A percentile compares a stretch with the other conserved stretches of the same genome.
Conservation (phyloP, 2,113 vertebrate genomes). For the Polypterus senegalus region DNA sequence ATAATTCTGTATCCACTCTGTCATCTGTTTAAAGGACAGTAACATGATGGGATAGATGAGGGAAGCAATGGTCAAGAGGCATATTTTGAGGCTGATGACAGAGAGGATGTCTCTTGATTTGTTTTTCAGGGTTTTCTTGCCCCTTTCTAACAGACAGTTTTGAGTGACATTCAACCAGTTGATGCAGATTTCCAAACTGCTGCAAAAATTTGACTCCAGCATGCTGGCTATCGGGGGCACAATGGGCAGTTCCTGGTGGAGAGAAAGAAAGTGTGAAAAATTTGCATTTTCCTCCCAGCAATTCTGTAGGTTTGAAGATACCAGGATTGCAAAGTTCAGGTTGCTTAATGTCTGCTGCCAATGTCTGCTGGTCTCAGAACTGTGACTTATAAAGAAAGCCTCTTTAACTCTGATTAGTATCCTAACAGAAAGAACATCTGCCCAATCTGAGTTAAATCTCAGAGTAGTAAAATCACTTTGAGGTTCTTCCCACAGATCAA, state of each 20-base stretch:
- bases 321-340: conserved; percentile 41
- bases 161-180: conserved; percentile 16
- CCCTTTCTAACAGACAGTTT: conserved; percentile 43
- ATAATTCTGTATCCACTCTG: conserved; percentile 66
- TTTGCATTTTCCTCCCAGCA: conserved; percentile 55
- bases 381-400: conserved; percentile 31
- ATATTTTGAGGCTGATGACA: conserved; percentile 50
- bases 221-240: background rate
- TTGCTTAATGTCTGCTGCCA: conserved; percentile 26
- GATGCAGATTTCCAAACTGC: conserved; percentile 10
- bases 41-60: conserved; percentile 69
- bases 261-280: conserved; percentile 19
- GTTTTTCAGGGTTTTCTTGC: conserved; percentile 33
- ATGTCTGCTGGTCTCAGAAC: conserved; percentile 25
- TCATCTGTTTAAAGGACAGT: conserved; percentile 73
- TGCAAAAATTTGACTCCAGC: conserved; percentile 16
- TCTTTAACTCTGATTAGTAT: conserved; percentile 46
- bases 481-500: conserved; percentile 34
- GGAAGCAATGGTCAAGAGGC: conserved; percentile 49
- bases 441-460: conserved; percentile 47
- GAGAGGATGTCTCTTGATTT: conserved; percentile 49
- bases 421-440: conserved; percentile 48
- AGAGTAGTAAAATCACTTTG: conserved; percentile 32
- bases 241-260: conserved; percentile 3
- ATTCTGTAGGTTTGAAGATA: conserved; percentile 38